phyloP scores from a whole-genome alignment of 1,140 invertebrate genomes.

The Uloborus diversus region DNA sequence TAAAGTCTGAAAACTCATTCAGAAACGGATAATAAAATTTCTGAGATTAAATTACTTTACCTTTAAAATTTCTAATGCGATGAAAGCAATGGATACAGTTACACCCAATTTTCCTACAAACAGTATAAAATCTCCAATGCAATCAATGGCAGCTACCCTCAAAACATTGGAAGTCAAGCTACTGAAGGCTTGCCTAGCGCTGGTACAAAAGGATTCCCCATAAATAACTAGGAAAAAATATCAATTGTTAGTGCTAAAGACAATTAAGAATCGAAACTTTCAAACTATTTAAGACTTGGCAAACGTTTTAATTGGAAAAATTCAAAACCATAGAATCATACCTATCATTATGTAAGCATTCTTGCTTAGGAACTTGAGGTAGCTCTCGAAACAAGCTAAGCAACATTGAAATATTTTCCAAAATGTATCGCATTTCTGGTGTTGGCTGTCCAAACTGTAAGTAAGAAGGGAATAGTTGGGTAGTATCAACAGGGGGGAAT shows the following conservation, averaged over 20 bases:
- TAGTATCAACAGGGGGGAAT: too few species aligned
- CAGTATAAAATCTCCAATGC: slow-evolving; percentile 92
- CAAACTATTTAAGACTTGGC: background rate
- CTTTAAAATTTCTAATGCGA: slow-evolving; percentile 73
- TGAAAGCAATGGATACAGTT: slow-evolving; percentile 80
- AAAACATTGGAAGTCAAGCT: slow-evolving; percentile 84
- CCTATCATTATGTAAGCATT: slow-evolving; percentile 84
- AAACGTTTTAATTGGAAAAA: background rate
- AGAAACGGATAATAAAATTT: background rate
- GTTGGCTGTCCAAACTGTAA: slow-evolving; percentile 20
- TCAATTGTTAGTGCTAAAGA: background rate
- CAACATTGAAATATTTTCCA: slow-evolving; percentile 71
- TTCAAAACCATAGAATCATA: too few species aligned
- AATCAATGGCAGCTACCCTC: slow-evolving; percentile 90
- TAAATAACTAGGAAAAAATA: slow-evolving; percentile 73
- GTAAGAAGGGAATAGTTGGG: background rate
- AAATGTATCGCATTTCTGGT: slow-evolving; percentile 38
- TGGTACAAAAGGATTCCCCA: slow-evolving; percentile 75
- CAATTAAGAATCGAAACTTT: background rate
- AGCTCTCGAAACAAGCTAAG: slow-evolving; percentile 77
- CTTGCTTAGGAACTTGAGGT: slow-evolving; percentile 76
- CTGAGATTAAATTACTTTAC: slow-evolving; percentile 62
- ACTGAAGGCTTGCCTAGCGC: slow-evolving; percentile 78
- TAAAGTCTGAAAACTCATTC: background rate
- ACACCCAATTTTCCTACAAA: slow-evolving; percentile 90